A percentile compares a stretch with the other conserved stretches of the same genome.
Evolutionary conservation across 2,888 invertebrate genomes (phyloP).

Genomic region (Entomobrya proxima): DNA sequence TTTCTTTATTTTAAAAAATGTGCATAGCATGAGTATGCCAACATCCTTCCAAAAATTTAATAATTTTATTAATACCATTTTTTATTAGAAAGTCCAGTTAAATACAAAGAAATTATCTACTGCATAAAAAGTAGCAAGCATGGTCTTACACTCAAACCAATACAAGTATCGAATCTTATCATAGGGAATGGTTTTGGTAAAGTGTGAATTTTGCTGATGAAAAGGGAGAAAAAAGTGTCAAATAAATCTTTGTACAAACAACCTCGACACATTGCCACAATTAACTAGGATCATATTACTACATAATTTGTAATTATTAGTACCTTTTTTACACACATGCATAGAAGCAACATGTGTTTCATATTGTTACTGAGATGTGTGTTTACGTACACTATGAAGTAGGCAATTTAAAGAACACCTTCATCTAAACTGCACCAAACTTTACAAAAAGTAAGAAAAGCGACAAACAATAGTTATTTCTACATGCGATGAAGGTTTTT

Average conservation of each 20-base stretch:
- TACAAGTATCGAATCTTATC: too few relatives aligned
- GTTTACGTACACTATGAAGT: neutral
- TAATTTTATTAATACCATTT: too few relatives aligned
- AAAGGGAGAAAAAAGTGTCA: slow-evolving; percentile 58
- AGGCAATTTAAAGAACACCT: neutral
- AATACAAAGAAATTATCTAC: too few relatives aligned
- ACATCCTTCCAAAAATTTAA: too few relatives aligned
- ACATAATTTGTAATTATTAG: slow-evolving; percentile 16
- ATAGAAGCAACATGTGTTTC: too few relatives aligned
- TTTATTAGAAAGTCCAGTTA: too few relatives aligned
- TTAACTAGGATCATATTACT: slow-evolving; percentile 53
- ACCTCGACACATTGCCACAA: slow-evolving; percentile 67
- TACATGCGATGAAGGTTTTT: neutral
- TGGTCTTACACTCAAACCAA: too few relatives aligned
- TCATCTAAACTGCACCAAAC: slow-evolving; percentile 7
- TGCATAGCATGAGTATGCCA: neutral
- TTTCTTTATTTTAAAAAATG: neutral
- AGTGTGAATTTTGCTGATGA: slow-evolving; percentile 6
- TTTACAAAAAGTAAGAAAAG: neutral
- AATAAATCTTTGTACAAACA: slow-evolving; percentile 65
- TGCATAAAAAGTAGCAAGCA: neutral
- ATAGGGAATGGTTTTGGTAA: neutral
- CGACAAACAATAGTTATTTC: neutral
- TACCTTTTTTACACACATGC: neutral
- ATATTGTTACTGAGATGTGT: neutral